Conservation (phyloP, 2,888 invertebrate species). For the Thecophora atra region DNA sequence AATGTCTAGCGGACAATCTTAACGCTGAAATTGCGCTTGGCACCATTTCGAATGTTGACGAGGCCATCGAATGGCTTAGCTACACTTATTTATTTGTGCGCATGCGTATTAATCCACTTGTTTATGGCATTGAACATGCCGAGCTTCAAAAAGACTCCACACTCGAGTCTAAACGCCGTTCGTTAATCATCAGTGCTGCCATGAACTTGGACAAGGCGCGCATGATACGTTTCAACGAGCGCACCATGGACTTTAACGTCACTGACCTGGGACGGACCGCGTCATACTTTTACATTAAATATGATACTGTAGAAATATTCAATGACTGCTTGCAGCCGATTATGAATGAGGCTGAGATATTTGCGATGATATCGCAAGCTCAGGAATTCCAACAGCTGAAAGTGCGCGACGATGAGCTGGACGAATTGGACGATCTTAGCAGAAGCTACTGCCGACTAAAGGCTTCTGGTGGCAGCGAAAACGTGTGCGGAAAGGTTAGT, state of each 20-base stretch:
- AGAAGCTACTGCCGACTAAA: slow-evolving; percentile 79
- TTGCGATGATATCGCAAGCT: slow-evolving; percentile 90
- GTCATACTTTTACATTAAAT: slow-evolving; percentile 97
- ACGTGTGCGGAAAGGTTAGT: slow-evolving; percentile 85
- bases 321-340: slow-evolving; percentile 82
- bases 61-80: slow-evolving; percentile 97
- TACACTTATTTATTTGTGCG: slow-evolving; percentile 96
- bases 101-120: slow-evolving; percentile 91
- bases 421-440: slow-evolving; percentile 84
- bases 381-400: slow-evolving; percentile 97
- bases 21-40: slow-evolving; percentile 98
- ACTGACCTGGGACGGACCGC: slow-evolving; percentile 94
- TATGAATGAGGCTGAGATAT: slow-evolving; percentile 86
- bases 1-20: slow-evolving; percentile 91
- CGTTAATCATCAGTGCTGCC: slow-evolving; percentile 83
- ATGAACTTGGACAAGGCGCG: slow-evolving; percentile 87
- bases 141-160: slow-evolving; percentile 80
- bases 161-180: slow-evolving; percentile 79
- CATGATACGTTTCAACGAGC: slow-evolving; percentile 91
- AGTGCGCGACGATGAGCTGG: slow-evolving; percentile 93
- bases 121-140: slow-evolving; percentile 72
- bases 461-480: slow-evolving; percentile 85
- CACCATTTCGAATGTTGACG: slow-evolving; percentile 94
- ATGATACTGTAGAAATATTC: slow-evolving; percentile 92
- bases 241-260: slow-evolving; percentile 81